phyloP scores from a whole-genome alignment of 2,797 vertebrate genomes.

The Chrysocyon brachyurus region DNA sequence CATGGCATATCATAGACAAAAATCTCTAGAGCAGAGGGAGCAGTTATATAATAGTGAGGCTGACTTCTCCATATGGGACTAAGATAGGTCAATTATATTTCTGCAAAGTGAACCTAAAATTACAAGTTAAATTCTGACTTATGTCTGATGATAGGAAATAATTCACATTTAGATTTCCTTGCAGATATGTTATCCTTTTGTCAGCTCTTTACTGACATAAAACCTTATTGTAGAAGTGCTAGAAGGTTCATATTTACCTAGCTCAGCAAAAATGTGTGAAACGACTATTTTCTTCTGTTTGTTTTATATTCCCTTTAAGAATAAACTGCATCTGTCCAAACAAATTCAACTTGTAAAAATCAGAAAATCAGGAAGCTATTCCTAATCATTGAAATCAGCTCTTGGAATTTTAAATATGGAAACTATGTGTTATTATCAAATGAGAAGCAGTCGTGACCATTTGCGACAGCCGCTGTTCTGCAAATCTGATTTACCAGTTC shows the following conservation, averaged over 20 bases:
- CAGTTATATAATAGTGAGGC: background rate
- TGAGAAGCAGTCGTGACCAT: constrained; percentile 41
- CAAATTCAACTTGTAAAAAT: constrained; percentile 63
- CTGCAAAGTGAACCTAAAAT: constrained; percentile 61
- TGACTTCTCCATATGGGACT: background rate
- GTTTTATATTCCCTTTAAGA: constrained; percentile 36
- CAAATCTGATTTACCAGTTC: constrained; percentile 79
- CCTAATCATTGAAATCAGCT: constrained; percentile 41
- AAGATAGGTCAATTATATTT: constrained; percentile 13
- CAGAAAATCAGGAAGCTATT: constrained; percentile 51
- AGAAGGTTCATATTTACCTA: constrained; percentile 36
- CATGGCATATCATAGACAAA: background rate
- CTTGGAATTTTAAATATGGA: constrained; percentile 62
- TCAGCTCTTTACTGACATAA: constrained; percentile 59
- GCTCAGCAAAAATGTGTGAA: constrained; percentile 52
- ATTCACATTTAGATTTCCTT: constrained; percentile 52
- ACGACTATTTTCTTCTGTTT: background rate
- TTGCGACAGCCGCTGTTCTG: background rate
- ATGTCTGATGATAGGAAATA: constrained; percentile 30
- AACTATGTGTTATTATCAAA: constrained; percentile 39
- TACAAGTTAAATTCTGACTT: constrained; percentile 52
- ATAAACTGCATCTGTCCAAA: constrained; percentile 57
- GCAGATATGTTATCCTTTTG: constrained; percentile 22
- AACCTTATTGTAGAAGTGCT: background rate
- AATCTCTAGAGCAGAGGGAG: background rate